Percentiles rank a stretch among this genome's conserved stretches.
Evolutionary conservation across 2,113 vertebrate species (phyloP).

Genomic region (Zapus hudsonius): DNA sequence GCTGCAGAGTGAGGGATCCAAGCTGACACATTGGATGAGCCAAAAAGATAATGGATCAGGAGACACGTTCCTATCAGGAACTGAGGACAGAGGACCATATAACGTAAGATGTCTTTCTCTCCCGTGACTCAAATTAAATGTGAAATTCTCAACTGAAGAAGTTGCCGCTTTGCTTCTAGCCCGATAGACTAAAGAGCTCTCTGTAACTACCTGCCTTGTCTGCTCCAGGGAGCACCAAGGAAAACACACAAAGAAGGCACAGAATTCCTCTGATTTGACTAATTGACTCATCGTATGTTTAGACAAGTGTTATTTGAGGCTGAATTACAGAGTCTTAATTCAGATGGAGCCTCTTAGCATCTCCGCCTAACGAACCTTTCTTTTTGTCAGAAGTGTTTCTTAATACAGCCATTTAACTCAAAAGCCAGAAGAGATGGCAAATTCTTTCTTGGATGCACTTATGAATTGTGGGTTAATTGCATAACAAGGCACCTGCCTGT

Average conservation of each 20-base stretch:
- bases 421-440: constrained; percentile 64
- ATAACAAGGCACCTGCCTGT: constrained; percentile 58
- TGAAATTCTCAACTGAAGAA: constrained; percentile 62
- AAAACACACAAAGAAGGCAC: constrained; percentile 50
- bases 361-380: constrained; percentile 68
- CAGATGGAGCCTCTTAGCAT: constrained; percentile 60
- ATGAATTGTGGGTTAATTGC: constrained; percentile 72
- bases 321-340: constrained; percentile 77
- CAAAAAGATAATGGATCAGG: constrained; percentile 35
- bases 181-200: constrained; percentile 47
- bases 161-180: constrained; percentile 46
- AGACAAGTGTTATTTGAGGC: constrained; percentile 78
- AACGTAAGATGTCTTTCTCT: constrained; percentile 62
- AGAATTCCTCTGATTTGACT: constrained; percentile 63
- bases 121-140: constrained; percentile 62
- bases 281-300: constrained; percentile 76
- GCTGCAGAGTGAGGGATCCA: constrained; percentile 29
- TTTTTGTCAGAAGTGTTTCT: constrained; percentile 71
- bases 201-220: constrained; percentile 30
- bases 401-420: constrained; percentile 73
- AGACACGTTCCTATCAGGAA: constrained; percentile 49
- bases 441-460: constrained; percentile 56
- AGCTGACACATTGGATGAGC: constrained; percentile 37
- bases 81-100: constrained; percentile 36
- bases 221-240: constrained; percentile 29